Conservation (phyloP, 1,140 invertebrate species). For the Brachionus asplanchnoidis region DNA sequence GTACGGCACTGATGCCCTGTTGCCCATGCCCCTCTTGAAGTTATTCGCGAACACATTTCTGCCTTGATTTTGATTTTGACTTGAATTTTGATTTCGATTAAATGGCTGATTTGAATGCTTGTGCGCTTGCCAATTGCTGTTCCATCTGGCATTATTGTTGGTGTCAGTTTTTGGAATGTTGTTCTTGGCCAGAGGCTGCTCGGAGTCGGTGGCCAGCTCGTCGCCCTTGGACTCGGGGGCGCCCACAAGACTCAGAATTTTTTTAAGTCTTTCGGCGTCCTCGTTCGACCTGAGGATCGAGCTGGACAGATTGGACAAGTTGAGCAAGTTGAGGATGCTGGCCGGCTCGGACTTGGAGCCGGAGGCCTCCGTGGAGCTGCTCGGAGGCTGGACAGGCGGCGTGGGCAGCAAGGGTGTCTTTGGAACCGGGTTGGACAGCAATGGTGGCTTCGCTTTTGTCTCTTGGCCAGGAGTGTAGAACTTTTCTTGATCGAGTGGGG, state of each 20-base stretch:
- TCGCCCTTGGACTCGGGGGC: background rate
- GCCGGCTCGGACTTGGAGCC: background rate
- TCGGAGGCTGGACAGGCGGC: background rate
- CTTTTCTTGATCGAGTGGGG: background rate
- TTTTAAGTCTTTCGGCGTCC: conserved; percentile 4
- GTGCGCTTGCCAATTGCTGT: background rate
- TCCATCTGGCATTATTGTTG: conserved; percentile 24
- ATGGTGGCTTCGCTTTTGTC: background rate
- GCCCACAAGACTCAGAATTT: conserved; percentile 18
- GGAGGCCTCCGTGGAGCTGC: background rate
- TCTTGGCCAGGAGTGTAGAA: background rate
- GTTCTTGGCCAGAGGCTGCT: background rate
- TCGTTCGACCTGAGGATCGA: background rate
- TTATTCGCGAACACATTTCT: conserved; percentile 40
- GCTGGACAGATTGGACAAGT: background rate
- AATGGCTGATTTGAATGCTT: background rate
- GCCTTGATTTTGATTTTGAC: background rate
- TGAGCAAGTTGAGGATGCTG: background rate
- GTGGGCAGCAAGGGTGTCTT: conserved; percentile 8
- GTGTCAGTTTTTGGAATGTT: conserved; percentile 5
- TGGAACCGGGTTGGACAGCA: background rate
- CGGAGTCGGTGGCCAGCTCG: background rate
- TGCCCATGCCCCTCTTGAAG: conserved; percentile 28
- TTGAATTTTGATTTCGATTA: background rate
- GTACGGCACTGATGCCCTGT: background rate